Evolutionary conservation across 2,113 vertebrate species (phyloP).

Genomic region (Paradoxurus hermaphroditus): DNA sequence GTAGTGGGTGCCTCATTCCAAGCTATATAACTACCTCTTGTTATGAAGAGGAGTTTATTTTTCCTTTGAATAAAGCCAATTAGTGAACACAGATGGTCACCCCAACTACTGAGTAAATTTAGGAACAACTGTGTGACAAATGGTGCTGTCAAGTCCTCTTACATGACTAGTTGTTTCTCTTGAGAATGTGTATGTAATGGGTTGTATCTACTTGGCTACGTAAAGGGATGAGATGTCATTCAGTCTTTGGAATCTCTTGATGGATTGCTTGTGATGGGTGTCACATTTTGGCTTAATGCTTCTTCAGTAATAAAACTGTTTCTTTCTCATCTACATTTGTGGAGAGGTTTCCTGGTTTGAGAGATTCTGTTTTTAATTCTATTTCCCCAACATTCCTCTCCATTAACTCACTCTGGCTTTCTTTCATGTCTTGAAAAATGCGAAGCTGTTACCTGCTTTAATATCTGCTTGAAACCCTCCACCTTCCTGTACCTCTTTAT

Average conservation of each 20-base stretch:
- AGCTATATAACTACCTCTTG: neutral
- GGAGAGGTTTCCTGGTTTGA: neutral
- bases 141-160: neutral
- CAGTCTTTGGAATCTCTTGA: neutral
- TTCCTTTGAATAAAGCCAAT: constrained; percentile 5
- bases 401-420: neutral
- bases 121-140: constrained; percentile 11
- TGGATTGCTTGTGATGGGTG: neutral
- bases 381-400: neutral
- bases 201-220: neutral
- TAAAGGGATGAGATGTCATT: neutral
- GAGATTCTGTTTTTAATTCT: constrained; percentile 15
- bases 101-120: neutral
- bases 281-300: neutral
- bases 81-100: neutral
- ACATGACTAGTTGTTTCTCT: neutral
- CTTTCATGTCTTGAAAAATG: neutral
- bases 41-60: neutral
- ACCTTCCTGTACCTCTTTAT: neutral
- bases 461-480: neutral
- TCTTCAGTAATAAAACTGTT: neutral
- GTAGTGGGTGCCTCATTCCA: neutral
- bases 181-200: neutral
- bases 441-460: neutral
- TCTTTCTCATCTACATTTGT: neutral